Percentiles rank a stretch among this genome's conserved stretches.
These are phyloP conservation scores for Nibea coibor DNA, from an alignment of 2,113 vertebrate genomes.

Conservation along the genomic window DNA sequence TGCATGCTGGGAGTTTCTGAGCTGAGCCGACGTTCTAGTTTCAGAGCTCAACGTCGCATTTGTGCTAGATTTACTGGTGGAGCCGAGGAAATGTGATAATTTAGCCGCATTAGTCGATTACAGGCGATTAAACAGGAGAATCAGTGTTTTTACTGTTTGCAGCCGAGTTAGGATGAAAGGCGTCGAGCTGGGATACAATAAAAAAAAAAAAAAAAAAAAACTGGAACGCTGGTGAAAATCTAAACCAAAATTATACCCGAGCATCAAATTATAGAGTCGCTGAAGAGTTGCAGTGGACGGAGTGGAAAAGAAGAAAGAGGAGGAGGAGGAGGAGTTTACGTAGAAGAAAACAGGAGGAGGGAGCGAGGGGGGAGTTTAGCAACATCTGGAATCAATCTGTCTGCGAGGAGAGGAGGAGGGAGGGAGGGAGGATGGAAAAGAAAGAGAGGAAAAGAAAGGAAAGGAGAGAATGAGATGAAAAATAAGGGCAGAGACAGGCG, in stretches of 20 bases:
- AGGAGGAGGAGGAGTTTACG: conserved; percentile 47
- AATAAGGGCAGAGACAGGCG: conserved; percentile 55
- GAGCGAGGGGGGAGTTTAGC: conserved; percentile 59
- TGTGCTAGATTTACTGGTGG: neutral
- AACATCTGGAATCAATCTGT: conserved; percentile 87
- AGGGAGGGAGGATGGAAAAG: conserved; percentile 10
- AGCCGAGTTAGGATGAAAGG: conserved; percentile 7
- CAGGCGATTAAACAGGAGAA: neutral
- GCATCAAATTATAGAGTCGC: conserved; percentile 67
- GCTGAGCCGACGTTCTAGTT: neutral
- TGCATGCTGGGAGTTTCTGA: conserved; percentile 17
- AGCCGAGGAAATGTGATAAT: neutral
- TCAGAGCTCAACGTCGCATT: neutral
- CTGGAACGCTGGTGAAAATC: conserved; percentile 41
- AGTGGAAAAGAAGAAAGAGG: conserved; percentile 27
- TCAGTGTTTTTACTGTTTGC: neutral
- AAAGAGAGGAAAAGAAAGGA: conserved; percentile 31
- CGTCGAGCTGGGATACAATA: neutral
- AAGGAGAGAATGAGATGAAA: conserved; percentile 50
- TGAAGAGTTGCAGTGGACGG: conserved; percentile 33
- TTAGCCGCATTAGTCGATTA: neutral
- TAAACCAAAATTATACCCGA: conserved; percentile 64
- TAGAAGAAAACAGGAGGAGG: conserved; percentile 44
- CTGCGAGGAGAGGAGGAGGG: conserved; percentile 44
- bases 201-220: conserved; percentile 3